Conservation (phyloP, 2,888 invertebrate species). For the Acanthosoma haemorrhoidale region DNA sequence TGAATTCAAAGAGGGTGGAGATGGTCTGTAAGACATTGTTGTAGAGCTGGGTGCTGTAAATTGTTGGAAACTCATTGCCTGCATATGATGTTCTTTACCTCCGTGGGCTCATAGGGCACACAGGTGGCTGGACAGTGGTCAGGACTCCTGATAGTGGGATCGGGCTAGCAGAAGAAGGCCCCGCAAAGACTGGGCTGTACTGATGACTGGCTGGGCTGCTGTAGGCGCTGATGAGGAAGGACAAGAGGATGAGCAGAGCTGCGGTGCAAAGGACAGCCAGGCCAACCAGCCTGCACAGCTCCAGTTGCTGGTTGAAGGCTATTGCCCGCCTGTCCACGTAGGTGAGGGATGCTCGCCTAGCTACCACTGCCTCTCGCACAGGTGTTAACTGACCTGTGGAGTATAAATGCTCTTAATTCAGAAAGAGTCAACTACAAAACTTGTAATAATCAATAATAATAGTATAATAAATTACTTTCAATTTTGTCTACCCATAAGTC, state of each 20-base stretch:
- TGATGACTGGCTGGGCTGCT: neutral
- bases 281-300: slow-evolving; percentile 31
- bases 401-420: too few relatives aligned
- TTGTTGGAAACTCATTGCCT: too few relatives aligned
- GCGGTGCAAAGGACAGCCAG: slow-evolving; percentile 33
- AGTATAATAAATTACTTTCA: too few relatives aligned
- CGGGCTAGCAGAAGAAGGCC: neutral
- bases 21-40: too few relatives aligned
- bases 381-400: slow-evolving; percentile 34
- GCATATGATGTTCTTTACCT: too few relatives aligned
- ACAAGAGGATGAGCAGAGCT: slow-evolving; percentile 34
- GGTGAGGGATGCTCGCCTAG: slow-evolving; percentile 30
- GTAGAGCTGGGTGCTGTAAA: too few relatives aligned
- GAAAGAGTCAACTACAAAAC: too few relatives aligned
- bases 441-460: too few relatives aligned
- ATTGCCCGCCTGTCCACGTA: slow-evolving; percentile 35
- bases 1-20: too few relatives aligned
- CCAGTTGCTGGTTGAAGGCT: slow-evolving; percentile 33
- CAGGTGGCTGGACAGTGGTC: slow-evolving; percentile 35
- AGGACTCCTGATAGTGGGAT: slow-evolving; percentile 37
- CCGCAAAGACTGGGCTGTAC: slow-evolving; percentile 6
- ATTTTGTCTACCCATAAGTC: too few relatives aligned
- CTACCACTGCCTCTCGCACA: slow-evolving; percentile 32
- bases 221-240: slow-evolving; percentile 36
- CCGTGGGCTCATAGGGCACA: slow-evolving; percentile 27